Evolutionary conservation across 2,888 invertebrate genomes (phyloP).

Genomic region (Apocheima hispidaria): DNA sequence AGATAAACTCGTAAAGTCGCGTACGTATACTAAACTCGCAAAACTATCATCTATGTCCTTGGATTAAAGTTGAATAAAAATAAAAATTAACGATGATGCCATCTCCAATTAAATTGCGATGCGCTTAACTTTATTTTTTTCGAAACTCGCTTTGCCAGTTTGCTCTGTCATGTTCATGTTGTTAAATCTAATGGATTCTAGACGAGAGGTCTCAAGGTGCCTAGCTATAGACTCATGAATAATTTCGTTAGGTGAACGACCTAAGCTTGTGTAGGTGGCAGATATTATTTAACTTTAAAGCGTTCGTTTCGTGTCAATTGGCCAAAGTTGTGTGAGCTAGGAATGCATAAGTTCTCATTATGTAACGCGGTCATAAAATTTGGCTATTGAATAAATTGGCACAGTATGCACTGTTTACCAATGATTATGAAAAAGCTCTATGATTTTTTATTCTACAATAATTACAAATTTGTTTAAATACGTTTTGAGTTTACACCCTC

Average conservation of each 20-base stretch:
- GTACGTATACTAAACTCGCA: neutral
- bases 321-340: slow-evolving; percentile 6
- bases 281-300: slow-evolving; percentile 33
- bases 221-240: slow-evolving; percentile 42
- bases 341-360: slow-evolving; percentile 11
- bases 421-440: neutral
- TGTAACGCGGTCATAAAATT: slow-evolving; percentile 2
- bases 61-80: slow-evolving; percentile 13
- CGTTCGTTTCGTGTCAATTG: slow-evolving; percentile 22
- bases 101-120: slow-evolving; percentile 54
- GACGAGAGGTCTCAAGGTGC: slow-evolving; percentile 38
- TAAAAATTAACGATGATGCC: slow-evolving; percentile 27
- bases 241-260: slow-evolving; percentile 55
- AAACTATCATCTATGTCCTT: neutral
- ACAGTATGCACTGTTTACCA: neutral
- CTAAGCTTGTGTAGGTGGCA: slow-evolving; percentile 50
- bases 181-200: slow-evolving; percentile 39
- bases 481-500: too few species aligned
- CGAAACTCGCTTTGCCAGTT: slow-evolving; percentile 72
- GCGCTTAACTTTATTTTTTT: slow-evolving; percentile 59
- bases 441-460: too few species aligned
- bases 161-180: slow-evolving; percentile 54
- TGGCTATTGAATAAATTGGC: neutral
- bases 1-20: neutral
- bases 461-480: too few species aligned